Base-by-base conservation (phyloP, 2,113 vertebrate genomes). In the Recurvirostra avosetta region DNA sequence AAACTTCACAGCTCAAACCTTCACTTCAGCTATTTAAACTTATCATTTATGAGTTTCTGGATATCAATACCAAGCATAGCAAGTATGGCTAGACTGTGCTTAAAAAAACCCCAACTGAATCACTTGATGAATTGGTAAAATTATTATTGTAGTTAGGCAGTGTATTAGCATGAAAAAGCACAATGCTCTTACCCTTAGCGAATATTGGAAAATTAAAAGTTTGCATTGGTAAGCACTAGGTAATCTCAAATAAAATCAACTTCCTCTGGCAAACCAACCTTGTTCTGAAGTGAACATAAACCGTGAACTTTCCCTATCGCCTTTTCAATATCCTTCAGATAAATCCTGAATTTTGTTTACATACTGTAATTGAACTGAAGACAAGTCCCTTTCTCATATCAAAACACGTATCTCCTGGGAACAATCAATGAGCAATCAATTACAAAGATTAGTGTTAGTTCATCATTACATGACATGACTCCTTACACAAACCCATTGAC, bases 301-400 rank as follows among this genome's bases (percentile, higher is more conserved):
- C 40, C 4, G 5, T 38, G 25, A 88, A 47, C 18, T 72, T 89
- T 50, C 23, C 12, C 23, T 38, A 59, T 72, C 38, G 36, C 45
- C 56, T 86, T 96, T 87, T 75, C 70, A 38, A 30, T 36, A 41
- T 86, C 68, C 32, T 88, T 84, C 62, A 43, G 58, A 92, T 47
- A 94, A 97, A 92, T 40, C 27, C 52, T 45, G 52, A 67, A n/a
- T 66, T 72, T 91, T 96, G 22, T 71, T 91, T 92, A 65, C 55
- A 72, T 86, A 78, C 41, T 40, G 38, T 53, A 95, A 94, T 25
- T 94, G 89, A 88, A 94, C 68, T 71, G 75, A 79, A 87, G 43
- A 65, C 32, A 88, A 92, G 34, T 71, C 34, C 25, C 49, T 50
- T 90, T 68, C 77, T 94, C 32, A 12, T 85, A 90, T 71, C 45